Conservation (phyloP, 2,113 vertebrate genomes). For the Aegithalos caudatus region DNA sequence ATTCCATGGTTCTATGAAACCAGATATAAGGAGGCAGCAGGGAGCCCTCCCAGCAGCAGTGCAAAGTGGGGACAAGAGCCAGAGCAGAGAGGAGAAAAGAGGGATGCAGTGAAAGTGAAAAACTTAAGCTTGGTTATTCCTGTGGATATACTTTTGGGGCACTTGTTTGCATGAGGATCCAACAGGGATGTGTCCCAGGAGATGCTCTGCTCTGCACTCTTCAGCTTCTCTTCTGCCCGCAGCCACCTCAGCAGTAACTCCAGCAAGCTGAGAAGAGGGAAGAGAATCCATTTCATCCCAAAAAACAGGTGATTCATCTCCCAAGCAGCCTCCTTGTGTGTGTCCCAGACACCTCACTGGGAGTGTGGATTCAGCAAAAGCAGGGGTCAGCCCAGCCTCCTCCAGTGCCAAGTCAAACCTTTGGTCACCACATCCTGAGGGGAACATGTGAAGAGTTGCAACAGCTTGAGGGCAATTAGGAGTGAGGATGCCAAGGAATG, state of each 20-base stretch:
- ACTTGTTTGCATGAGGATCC: not conserved
- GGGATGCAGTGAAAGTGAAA: not conserved
- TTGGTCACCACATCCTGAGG: not conserved
- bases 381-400: slow-evolving; percentile 13
- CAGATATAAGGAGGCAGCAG: not conserved
- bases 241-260: not conserved
- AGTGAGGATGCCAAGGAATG: slow-evolving; percentile 32
- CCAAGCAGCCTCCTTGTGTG: not conserved
- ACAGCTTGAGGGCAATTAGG: not conserved
- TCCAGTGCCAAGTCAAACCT: slow-evolving; percentile 26
- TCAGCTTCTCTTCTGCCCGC: not conserved
- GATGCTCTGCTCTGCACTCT: not conserved
- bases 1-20: not conserved
- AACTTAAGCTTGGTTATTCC: not conserved
- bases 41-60: not conserved
- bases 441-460: slow-evolving; percentile 12
- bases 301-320: slow-evolving; percentile 57
- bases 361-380: slow-evolving; percentile 50
- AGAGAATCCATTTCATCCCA: not conserved
- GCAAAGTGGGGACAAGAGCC: not conserved
- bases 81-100: not conserved
- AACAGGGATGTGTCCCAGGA: not conserved
- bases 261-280: not conserved
- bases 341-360: not conserved
- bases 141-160: not conserved